Evolutionary conservation across 1,140 invertebrate species (phyloP).

Genomic region (Pseudomyrmex sp.): DNA sequence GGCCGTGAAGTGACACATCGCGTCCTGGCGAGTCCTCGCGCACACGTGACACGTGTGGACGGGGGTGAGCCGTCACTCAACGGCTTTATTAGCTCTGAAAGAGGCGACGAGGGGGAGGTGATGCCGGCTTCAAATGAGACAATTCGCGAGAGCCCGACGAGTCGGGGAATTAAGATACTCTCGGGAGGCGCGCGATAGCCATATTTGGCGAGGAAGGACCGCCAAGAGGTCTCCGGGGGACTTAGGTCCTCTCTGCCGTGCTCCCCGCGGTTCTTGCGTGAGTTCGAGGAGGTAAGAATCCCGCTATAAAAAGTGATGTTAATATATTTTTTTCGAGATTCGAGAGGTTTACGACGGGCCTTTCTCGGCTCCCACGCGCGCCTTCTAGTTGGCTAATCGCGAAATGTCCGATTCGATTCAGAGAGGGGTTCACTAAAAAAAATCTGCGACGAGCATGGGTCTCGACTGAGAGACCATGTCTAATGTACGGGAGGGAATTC

Average conservation of each 20-base stretch:
- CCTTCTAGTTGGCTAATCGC: conserved; percentile 51
- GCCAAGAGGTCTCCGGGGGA: conserved; percentile 4
- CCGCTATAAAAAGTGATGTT: conserved; percentile 62
- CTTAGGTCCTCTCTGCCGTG: not conserved
- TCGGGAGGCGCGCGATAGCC: conserved; percentile 41
- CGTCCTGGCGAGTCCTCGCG: conserved; percentile 46
- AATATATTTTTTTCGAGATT: conserved; percentile 41
- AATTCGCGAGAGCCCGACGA: conserved; percentile 72
- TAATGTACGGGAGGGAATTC: conserved; percentile 33
- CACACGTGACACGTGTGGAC: conserved; percentile 25
- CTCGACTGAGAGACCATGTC: conserved; percentile 17
- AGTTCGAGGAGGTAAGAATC: not conserved
- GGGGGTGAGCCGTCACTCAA: conserved; percentile 60
- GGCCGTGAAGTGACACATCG: conserved; percentile 61
- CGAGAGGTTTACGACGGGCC: conserved; percentile 18
- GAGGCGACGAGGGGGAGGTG: conserved; percentile 27
- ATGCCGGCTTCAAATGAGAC: conserved; percentile 74
- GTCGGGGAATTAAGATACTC: conserved; percentile 71
- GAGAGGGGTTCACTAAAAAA: not conserved
- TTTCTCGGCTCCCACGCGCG: conserved; percentile 2
- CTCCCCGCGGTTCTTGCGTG: not conserved
- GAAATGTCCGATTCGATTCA: conserved; percentile 27
- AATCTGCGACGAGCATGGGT: conserved; percentile 13
- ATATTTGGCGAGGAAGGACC: conserved; percentile 71
- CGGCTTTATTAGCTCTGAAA: conserved; percentile 77